Evolutionary conservation across 2,888 invertebrate species (phyloP).

Genomic region (Hermaeophaga mercurialis): DNA sequence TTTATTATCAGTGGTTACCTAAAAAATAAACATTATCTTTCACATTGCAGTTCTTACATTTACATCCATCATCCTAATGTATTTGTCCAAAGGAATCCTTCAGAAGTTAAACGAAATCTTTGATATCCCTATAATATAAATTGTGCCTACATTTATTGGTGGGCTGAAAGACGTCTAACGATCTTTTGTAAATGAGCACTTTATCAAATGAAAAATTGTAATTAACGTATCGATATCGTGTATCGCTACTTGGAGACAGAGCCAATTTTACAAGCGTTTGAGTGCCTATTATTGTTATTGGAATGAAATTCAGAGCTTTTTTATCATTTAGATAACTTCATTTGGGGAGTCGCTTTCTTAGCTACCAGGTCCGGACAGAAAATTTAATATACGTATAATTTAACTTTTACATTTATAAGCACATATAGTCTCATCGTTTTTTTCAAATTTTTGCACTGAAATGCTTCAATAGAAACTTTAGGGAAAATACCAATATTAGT

Average conservation of each 20-base stretch:
- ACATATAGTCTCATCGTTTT: no score
- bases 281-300: constrained; percentile 28
- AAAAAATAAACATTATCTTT: no score
- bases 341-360: constrained; percentile 11
- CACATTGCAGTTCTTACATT: no score
- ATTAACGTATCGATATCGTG: constrained; percentile 35
- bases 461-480: no score
- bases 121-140: neutral
- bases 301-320: constrained; percentile 15
- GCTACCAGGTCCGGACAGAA: neutral
- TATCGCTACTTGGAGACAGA: constrained; percentile 3
- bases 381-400: no score
- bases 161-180: constrained; percentile 17
- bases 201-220: constrained; percentile 38
- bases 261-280: constrained; percentile 17
- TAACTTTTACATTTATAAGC: no score
- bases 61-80: no score
- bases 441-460: no score
- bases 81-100: no score
- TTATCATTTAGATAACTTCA: constrained; percentile 25
- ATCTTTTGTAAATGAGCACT: constrained; percentile 29
- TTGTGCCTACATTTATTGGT: neutral
- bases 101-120: neutral
- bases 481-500: no score
- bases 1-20: no score